Conservation (phyloP, 2,113 vertebrate genomes). For the Limanda limanda region DNA sequence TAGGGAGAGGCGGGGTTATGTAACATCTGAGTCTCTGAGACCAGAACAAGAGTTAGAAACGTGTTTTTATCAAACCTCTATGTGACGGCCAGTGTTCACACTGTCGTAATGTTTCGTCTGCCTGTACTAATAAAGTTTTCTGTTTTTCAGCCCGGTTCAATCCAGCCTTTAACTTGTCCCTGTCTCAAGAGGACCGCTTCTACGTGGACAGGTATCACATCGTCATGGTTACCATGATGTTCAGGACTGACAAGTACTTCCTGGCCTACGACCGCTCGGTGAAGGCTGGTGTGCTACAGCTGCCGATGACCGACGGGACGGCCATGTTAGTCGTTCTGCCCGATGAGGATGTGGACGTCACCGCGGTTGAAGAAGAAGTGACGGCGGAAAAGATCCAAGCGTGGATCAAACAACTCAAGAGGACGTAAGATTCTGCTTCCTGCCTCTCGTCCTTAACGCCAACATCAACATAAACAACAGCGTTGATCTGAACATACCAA, state of each 20-base stretch:
- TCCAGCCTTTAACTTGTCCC: constrained; percentile 81
- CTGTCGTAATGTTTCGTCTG: not conserved
- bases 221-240: constrained; percentile 90
- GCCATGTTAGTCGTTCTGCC: constrained; percentile 89
- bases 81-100: too few relatives aligned
- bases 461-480: not conserved
- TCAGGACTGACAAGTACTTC: constrained; percentile 81
- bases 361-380: constrained; percentile 86
- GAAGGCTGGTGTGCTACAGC: constrained; percentile 85
- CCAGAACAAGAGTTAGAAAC: too few relatives aligned
- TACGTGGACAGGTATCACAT: constrained; percentile 86
- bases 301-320: constrained; percentile 85
- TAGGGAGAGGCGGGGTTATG: not conserved
- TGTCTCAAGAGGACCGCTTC: constrained; percentile 86
- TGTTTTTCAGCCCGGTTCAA: constrained; percentile 84
- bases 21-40: not conserved
- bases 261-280: constrained; percentile 85
- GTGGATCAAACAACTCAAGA: constrained; percentile 87
- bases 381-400: constrained; percentile 82
- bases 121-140: not conserved
- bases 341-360: constrained; percentile 84
- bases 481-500: too few relatives aligned
- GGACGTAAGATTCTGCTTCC: constrained; percentile 65
- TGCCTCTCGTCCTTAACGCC: not conserved
- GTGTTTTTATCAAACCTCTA: too few relatives aligned